Conservation (phyloP, 2,888 invertebrate species). For the Lithosia quadra region DNA sequence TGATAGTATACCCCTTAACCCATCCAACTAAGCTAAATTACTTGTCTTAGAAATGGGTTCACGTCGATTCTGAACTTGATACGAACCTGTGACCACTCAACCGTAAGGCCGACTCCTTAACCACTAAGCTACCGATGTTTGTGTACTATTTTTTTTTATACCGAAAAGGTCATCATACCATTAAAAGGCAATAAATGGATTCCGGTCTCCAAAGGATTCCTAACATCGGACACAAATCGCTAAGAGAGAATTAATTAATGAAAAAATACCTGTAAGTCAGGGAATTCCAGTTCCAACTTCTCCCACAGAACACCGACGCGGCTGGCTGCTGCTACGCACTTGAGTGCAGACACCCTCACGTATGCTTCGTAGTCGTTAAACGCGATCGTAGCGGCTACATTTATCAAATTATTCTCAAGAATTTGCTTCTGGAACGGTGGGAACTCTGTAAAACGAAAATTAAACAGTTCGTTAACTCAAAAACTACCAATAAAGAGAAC, state of each 20-base stretch:
- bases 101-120: no score
- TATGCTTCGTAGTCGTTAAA: constrained; percentile 91
- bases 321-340: constrained; percentile 90
- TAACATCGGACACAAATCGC: no score
- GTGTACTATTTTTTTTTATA: no score
- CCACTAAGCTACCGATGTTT: no score
- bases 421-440: constrained; percentile 92
- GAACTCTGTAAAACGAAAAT: constrained; percentile 87
- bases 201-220: no score
- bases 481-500: not conserved
- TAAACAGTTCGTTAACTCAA: not conserved
- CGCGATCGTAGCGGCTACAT: constrained; percentile 89
- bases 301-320: constrained; percentile 90
- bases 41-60: no score
- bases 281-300: constrained; percentile 80
- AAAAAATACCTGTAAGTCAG: constrained; percentile 87
- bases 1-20: no score
- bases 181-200: no score
- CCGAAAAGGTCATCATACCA: no score
- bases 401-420: constrained; percentile 88
- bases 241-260: not conserved
- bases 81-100: no score
- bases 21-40: no score
- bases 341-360: constrained; percentile 91
- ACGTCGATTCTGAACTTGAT: no score